A percentile compares a stretch with the other conserved stretches of the same genome.
Conservation (phyloP, 1,140 invertebrate species). For the Tyrophagus putrescentiae region DNA sequence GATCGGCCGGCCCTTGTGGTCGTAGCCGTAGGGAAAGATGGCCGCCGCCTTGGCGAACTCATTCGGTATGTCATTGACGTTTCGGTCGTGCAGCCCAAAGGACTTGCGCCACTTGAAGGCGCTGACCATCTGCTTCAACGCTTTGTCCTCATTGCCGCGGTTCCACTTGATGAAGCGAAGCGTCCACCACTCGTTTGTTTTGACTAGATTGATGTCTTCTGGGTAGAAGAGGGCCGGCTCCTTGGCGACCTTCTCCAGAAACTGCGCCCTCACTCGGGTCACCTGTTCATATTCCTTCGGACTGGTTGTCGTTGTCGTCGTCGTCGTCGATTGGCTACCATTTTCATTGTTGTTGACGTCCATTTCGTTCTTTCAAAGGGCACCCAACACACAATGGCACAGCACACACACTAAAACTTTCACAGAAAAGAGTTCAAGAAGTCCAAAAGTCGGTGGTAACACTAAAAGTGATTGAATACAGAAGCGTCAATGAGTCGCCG, state of each 20-base stretch:
- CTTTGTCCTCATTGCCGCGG: not conserved
- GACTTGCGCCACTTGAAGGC: not conserved
- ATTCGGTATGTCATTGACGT: slow-evolving; percentile 14
- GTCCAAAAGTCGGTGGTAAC: too few species aligned
- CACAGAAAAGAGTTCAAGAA: too few species aligned
- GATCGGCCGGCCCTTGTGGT: not conserved
- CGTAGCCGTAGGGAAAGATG: slow-evolving; percentile 1
- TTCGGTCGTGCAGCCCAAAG: not conserved
- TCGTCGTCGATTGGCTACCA: too few species aligned
- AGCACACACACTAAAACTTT: too few species aligned
- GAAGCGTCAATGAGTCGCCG: too few species aligned
- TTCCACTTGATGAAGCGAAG: not conserved
- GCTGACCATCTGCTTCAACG: not conserved
- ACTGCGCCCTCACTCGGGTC: not conserved
- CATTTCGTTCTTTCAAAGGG: too few species aligned
- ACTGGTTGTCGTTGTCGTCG: not conserved
- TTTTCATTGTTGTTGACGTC: too few species aligned
- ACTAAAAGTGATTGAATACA: too few species aligned
- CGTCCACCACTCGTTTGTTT: not conserved
- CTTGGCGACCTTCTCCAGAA: not conserved
- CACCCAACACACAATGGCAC: too few species aligned
- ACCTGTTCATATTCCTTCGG: not conserved
- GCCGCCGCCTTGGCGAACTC: slow-evolving; percentile 17
- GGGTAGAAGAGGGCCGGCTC: not conserved
- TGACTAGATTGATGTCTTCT: not conserved